phyloP scores from a whole-genome alignment of 1,140 invertebrate species.

The Drosophila arawakana region DNA sequence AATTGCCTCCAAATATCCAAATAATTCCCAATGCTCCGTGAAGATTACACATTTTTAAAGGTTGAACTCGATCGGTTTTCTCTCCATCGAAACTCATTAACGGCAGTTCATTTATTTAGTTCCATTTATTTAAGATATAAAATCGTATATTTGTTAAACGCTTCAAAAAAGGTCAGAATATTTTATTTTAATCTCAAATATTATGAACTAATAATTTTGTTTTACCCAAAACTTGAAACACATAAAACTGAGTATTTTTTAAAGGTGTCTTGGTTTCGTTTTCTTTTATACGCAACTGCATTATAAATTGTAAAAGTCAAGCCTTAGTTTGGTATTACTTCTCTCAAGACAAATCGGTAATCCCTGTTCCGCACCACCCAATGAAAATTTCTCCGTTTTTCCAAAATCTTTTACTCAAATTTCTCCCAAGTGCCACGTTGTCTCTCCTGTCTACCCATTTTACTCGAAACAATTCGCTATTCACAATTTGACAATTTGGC shows the following conservation, averaged over 20 bases:
- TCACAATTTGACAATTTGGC: not conserved
- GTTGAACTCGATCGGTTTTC: slow-evolving; percentile 4
- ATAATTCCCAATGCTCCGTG: slow-evolving; percentile 52
- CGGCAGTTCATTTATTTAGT: slow-evolving; percentile 34
- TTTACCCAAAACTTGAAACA: not conserved
- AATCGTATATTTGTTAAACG: slow-evolving; percentile 27
- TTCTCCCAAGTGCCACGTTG: not conserved
- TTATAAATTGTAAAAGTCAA: no score
- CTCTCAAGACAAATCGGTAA: not conserved
- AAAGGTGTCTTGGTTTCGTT: not conserved
- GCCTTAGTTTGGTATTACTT: not conserved
- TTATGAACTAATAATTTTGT: not conserved
- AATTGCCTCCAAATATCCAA: slow-evolving; percentile 64
- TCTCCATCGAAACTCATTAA: slow-evolving; percentile 4
- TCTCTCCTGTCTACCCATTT: slow-evolving; percentile 17
- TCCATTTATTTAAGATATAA: slow-evolving; percentile 32
- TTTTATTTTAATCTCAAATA: slow-evolving; percentile 14
- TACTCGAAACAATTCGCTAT: not conserved
- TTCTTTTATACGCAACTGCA: no score
- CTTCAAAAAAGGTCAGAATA: slow-evolving; percentile 31
- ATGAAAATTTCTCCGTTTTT: not conserved
- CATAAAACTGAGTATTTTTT: not conserved
- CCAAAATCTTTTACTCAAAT: not conserved
- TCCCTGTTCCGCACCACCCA: no score
- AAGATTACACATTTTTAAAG: slow-evolving; percentile 39